A percentile compares a stretch with the other conserved stretches of the same genome.
Conservation (phyloP, 2,888 invertebrate species). For the Thyatira batis region DNA sequence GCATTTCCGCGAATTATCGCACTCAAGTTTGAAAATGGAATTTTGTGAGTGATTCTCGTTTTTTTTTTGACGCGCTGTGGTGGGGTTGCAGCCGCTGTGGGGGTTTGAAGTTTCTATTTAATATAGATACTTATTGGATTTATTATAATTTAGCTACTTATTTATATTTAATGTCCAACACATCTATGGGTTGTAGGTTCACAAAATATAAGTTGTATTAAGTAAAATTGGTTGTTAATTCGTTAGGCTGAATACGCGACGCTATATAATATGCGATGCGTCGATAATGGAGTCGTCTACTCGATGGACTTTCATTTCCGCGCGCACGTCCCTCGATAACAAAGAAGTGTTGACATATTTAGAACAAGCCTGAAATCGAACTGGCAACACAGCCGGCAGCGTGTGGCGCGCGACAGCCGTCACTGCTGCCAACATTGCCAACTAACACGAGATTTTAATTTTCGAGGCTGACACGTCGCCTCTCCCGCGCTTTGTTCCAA, state of each 20-base stretch:
- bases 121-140: no score
- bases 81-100: constrained; percentile 16
- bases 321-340: constrained; percentile 75
- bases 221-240: constrained; percentile 40
- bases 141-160: no score
- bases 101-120: constrained; percentile 18
- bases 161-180: no score
- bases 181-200: no score
- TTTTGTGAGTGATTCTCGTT: constrained; percentile 34
- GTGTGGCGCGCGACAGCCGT: constrained; percentile 67
- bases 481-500: constrained; percentile 64
- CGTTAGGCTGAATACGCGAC: constrained; percentile 31
- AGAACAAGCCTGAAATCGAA: constrained; percentile 82
- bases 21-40: constrained; percentile 51
- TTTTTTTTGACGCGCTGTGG: constrained; percentile 23
- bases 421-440: constrained; percentile 59
- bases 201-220: constrained; percentile 13
- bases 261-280: constrained; percentile 66
- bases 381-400: constrained; percentile 49
- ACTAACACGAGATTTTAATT: constrained; percentile 78
- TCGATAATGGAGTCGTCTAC: constrained; percentile 71
- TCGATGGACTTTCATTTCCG: constrained; percentile 80
- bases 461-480: constrained; percentile 67
- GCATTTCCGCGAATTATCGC: constrained; percentile 46
- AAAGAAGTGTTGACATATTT: constrained; percentile 82